Evolutionary conservation across 2,797 vertebrate genomes (phyloP).

Genomic region (Acomys russatus): DNA sequence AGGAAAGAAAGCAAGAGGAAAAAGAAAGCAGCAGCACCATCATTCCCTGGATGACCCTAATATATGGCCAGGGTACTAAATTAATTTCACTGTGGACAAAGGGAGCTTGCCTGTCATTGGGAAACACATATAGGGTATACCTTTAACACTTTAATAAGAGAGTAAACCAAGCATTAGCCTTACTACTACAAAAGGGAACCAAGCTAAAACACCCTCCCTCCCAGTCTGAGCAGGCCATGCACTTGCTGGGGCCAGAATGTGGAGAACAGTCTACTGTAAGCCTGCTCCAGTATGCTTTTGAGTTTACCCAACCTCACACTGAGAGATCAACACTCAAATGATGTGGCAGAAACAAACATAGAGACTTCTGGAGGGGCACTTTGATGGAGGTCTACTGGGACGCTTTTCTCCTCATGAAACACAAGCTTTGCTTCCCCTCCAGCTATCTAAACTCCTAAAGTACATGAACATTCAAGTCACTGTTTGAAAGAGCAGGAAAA

Average conservation of each 20-base stretch:
- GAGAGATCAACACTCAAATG: background rate
- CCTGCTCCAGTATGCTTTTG: background rate
- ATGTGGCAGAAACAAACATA: background rate
- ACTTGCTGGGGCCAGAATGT: background rate
- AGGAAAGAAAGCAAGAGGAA: background rate
- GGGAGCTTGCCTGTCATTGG: slow-evolving; percentile 42
- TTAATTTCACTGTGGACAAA: slow-evolving; percentile 36
- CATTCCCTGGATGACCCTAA: slow-evolving; percentile 6
- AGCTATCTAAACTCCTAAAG: background rate
- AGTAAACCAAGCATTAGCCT: background rate
- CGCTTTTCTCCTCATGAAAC: background rate
- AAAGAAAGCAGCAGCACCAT: background rate
- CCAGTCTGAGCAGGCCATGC: background rate
- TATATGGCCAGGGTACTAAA: background rate
- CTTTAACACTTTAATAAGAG: slow-evolving; percentile 33
- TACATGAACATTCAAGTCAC: background rate
- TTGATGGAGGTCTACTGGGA: background rate
- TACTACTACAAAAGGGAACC: background rate
- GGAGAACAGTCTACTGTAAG: background rate
- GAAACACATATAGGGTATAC: background rate
- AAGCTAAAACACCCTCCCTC: background rate
- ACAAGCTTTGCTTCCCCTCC: background rate
- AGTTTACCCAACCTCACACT: background rate
- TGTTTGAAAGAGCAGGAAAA: background rate
- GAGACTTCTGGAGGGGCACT: background rate